Conservation (phyloP, 2,888 invertebrate species). For the Andrena praecox region DNA sequence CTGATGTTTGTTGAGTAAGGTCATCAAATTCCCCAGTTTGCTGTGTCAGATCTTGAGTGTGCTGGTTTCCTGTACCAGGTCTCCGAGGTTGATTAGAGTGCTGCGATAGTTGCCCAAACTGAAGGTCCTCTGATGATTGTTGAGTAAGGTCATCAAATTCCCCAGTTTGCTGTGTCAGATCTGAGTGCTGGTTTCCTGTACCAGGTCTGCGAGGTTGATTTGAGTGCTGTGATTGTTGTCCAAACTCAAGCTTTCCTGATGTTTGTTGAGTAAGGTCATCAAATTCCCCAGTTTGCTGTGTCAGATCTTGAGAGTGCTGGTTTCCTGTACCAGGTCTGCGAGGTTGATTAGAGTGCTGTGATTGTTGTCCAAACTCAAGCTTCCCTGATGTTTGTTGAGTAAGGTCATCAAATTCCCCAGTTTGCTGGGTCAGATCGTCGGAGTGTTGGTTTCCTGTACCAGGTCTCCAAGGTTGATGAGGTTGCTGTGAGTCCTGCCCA, state of each 20-base stretch:
- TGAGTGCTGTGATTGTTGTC: slow-evolving; percentile 50
- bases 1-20: slow-evolving; percentile 8
- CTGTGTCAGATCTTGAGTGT: slow-evolving; percentile 45
- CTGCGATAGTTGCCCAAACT: slow-evolving; percentile 55
- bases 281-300: slow-evolving; percentile 46
- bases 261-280: slow-evolving; percentile 43
- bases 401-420: slow-evolving; percentile 20
- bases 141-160: slow-evolving; percentile 64
- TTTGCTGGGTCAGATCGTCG: slow-evolving; percentile 41
- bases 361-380: slow-evolving; percentile 46
- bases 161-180: slow-evolving; percentile 59
- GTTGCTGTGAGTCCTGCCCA: slow-evolving; percentile 24
- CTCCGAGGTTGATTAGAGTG: slow-evolving; percentile 42
- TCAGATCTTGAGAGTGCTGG: slow-evolving; percentile 45
- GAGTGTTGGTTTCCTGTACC: slow-evolving; percentile 27
- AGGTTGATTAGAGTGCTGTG: slow-evolving; percentile 35
- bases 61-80: slow-evolving; percentile 24
- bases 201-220: slow-evolving; percentile 22
- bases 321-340: neutral
- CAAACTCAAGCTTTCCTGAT: slow-evolving; percentile 24
- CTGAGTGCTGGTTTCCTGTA: slow-evolving; percentile 33
- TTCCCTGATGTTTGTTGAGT: slow-evolving; percentile 47
- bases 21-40: slow-evolving; percentile 67
- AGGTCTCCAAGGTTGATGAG: slow-evolving; percentile 22
- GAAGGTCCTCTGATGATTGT: slow-evolving; percentile 62